Base-by-base conservation (phyloP, 2,113 vertebrate genomes). In the Pan paniscus region DNA sequence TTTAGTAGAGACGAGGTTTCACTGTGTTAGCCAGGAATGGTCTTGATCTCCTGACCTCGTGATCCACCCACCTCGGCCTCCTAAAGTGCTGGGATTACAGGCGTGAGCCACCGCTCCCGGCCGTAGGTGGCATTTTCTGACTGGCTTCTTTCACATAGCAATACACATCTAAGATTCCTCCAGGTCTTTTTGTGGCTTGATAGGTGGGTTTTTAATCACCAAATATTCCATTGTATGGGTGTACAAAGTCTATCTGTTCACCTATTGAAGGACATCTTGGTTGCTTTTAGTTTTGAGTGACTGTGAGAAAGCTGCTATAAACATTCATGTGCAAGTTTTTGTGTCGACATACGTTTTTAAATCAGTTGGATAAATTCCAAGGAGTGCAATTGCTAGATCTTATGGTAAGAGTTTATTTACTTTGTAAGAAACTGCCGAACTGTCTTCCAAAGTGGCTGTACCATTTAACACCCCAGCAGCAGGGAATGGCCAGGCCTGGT, bases 21-120 rank as follows among this genome's bases (percentile, higher is more conserved):
- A 55, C 52, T 55, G 52, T 55, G 52, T 55, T 55, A 8, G 18
- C 52, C 52, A 55, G 18, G 52, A 55, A 55, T 46, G 46, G 46
- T 55, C 18, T 55, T 5, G 0, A 55, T 55, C 52, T 55, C 6
- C 52, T 55, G 52, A 55, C 52, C 6, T 55, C 18, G 18, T 55
- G 18, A 55, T 55, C 18, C 6, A 18, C 52, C 52, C 52, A 55
- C 52, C 52, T 55, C 52, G 0, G 52, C 52, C 52, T 55, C 52
- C 18, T 2, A 55, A 8, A 20, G 52, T 55, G 52, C 52, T 55
- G 52, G 52, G 52, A 55, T 55, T 55, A 55, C 52, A 55, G 52
- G 0, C 18, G 18, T 55, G 18, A 55, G 18, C 52, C 52, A 55
- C 52, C 0, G 0, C 6, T 0, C 52, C 52, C 0, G 1, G 18